A percentile compares a stretch with the other conserved stretches of the same genome.
Conservation (phyloP, 2,888 invertebrate genomes). For the Slavum lentiscoides region DNA sequence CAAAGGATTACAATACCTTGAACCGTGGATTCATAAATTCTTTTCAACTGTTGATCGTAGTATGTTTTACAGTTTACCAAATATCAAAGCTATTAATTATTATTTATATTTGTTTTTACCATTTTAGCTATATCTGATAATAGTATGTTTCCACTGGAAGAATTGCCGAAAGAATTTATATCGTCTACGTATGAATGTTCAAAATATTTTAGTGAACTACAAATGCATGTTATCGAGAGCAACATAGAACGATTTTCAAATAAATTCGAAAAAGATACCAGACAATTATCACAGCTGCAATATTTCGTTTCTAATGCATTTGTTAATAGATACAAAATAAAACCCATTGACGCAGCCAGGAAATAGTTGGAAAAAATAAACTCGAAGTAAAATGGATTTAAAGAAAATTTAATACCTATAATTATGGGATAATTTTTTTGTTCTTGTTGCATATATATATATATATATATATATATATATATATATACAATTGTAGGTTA, state of each 20-base stretch:
- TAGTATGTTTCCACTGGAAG: conserved; percentile 41
- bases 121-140: conserved; percentile 1
- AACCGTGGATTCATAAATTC: conserved; percentile 60
- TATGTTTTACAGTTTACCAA: conserved; percentile 40
- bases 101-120: not conserved
- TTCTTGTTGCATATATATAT: too few relatives aligned
- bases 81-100: not conserved
- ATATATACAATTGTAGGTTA: too few relatives aligned
- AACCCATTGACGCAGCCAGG: conserved; percentile 24
- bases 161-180: conserved; percentile 37
- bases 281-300: conserved; percentile 27
- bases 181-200: conserved; percentile 38
- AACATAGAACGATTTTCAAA: conserved; percentile 54
- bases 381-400: conserved; percentile 24
- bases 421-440: too few relatives aligned
- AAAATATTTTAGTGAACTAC: conserved; percentile 52
- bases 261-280: conserved; percentile 12
- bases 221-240: conserved; percentile 56
- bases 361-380: conserved; percentile 40
- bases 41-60: conserved; percentile 39
- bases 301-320: conserved; percentile 35
- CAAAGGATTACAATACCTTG: conserved; percentile 51
- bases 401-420: not conserved
- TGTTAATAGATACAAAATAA: conserved; percentile 27
- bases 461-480: too few relatives aligned